Percentiles rank a stretch among this genome's conserved stretches.
phyloP scores from a whole-genome alignment of 1,140 invertebrate genomes.

The Vanessa atalanta region DNA sequence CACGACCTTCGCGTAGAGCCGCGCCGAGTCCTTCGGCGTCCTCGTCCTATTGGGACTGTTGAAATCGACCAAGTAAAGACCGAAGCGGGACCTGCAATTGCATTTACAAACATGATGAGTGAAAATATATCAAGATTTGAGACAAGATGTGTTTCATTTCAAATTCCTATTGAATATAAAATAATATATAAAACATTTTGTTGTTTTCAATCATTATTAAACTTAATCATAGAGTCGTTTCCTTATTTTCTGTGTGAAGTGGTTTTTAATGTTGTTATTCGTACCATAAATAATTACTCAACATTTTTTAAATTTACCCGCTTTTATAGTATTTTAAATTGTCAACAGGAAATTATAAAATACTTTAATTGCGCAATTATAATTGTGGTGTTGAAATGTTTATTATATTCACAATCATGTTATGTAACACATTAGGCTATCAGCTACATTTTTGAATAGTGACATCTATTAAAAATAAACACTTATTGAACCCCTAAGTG shows the following conservation, averaged over 20 bases:
- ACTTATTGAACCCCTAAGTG: too few species aligned
- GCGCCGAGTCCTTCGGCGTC: slow-evolving; percentile 86
- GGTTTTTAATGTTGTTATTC: too few species aligned
- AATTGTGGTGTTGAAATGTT: too few species aligned
- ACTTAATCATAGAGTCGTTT: too few species aligned
- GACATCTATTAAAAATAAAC: not conserved
- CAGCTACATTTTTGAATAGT: not conserved
- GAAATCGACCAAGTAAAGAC: slow-evolving; percentile 89
- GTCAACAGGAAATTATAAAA: too few species aligned
- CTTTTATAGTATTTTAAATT: too few species aligned
- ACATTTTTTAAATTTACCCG: too few species aligned
- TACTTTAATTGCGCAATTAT: too few species aligned
- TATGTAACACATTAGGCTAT: not conserved
- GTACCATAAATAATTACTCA: too few species aligned
- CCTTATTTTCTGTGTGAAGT: too few species aligned
- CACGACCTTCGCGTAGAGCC: slow-evolving; percentile 79
- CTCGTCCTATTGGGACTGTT: slow-evolving; percentile 84
- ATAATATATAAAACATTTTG: not conserved
- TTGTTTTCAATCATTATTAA: not conserved
- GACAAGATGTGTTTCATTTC: slow-evolving; percentile 64
- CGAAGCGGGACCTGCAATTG: slow-evolving; percentile 86
- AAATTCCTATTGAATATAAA: not conserved
- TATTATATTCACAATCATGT: not conserved
- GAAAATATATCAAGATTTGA: slow-evolving; percentile 73
- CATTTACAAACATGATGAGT: slow-evolving; percentile 78